Conservation (phyloP, 2,797 vertebrate genomes). For the Poeciliopsis infans region DNA sequence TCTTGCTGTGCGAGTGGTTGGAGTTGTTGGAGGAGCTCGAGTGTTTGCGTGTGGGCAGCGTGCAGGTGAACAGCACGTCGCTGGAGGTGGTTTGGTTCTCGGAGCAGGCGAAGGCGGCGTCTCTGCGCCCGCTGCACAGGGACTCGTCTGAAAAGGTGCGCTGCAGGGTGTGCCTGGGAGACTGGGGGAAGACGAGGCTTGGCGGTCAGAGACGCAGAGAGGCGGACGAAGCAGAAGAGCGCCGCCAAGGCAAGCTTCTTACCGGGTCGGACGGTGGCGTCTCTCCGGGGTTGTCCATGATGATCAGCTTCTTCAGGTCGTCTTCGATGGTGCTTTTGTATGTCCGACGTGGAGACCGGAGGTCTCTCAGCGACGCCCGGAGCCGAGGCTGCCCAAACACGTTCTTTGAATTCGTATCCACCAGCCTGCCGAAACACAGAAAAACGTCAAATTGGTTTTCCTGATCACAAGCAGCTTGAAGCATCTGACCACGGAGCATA, state of each 20-base stretch:
- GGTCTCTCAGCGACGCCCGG: conserved; percentile 90
- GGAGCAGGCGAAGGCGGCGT: conserved; percentile 81
- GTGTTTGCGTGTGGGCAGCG: conserved; percentile 86
- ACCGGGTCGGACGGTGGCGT: conserved; percentile 79
- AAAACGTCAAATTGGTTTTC: not conserved
- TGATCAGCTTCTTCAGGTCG: conserved; percentile 93
- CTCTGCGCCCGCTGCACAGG: conserved; percentile 89
- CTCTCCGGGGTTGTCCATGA: conserved; percentile 88
- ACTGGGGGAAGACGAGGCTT: conserved; percentile 62
- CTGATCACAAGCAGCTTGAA: not conserved
- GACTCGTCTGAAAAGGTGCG: conserved; percentile 93
- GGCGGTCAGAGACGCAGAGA: conserved; percentile 13
- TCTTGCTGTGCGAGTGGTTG: conserved; percentile 80
- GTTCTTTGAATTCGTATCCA: conserved; percentile 88
- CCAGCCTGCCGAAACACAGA: conserved; percentile 79
- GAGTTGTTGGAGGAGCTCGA: conserved; percentile 68
- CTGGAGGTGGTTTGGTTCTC: conserved; percentile 78
- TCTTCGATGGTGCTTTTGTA: conserved; percentile 94
- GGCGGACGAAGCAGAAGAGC: not conserved
- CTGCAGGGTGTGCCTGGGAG: conserved; percentile 87
- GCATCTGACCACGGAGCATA: not conserved
- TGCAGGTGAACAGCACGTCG: conserved; percentile 88
- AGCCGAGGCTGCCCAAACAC: conserved; percentile 93
- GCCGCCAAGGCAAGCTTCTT: conserved; percentile 29
- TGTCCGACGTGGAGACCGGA: conserved; percentile 89